Percentiles rank a stretch among this genome's conserved stretches.
phyloP scores from a whole-genome alignment of 2,888 invertebrate genomes.

The Syritta pipiens region DNA sequence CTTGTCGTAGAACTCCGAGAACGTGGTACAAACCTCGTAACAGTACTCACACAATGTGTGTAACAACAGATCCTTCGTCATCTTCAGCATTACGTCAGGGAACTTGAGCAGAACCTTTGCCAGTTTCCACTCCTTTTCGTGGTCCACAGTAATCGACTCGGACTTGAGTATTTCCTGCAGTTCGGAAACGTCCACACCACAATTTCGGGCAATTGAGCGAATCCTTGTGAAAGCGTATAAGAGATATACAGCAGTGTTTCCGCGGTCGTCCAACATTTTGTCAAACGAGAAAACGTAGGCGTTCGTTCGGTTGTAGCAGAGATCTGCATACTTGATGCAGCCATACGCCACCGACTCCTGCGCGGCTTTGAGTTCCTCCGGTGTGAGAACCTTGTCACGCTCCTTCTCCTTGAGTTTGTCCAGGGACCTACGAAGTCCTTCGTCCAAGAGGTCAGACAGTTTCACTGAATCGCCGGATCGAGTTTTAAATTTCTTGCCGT shows the following conservation, averaged over 20 bases:
- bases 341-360: slow-evolving; percentile 97
- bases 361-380: slow-evolving; percentile 89
- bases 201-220: slow-evolving; percentile 90
- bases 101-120: slow-evolving; percentile 92
- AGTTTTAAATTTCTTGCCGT: slow-evolving; percentile 99
- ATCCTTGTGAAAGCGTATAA: slow-evolving; percentile 97
- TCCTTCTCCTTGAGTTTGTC: slow-evolving; percentile 93
- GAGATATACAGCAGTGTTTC: slow-evolving; percentile 98
- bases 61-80: slow-evolving; percentile 89
- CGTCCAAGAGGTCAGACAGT: slow-evolving; percentile 92
- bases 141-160: slow-evolving; percentile 85
- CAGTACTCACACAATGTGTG: slow-evolving; percentile 96
- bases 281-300: slow-evolving; percentile 99
- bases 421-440: slow-evolving; percentile 90
- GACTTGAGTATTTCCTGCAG: slow-evolving; percentile 83
- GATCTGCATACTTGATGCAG: slow-evolving; percentile 98
- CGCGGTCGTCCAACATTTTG: slow-evolving; percentile 99
- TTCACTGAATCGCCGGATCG: slow-evolving; percentile 97
- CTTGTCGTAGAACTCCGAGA: slow-evolving; percentile 97
- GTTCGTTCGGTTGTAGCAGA: slow-evolving; percentile 94
- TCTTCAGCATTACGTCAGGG: slow-evolving; percentile 91
- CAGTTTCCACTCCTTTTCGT: slow-evolving; percentile 96
- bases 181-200: slow-evolving; percentile 81
- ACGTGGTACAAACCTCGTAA: slow-evolving; percentile 95
- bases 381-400: slow-evolving; percentile 89